Conservation (phyloP, 2,113 vertebrate genomes). For the Antechinus stuartii region DNA sequence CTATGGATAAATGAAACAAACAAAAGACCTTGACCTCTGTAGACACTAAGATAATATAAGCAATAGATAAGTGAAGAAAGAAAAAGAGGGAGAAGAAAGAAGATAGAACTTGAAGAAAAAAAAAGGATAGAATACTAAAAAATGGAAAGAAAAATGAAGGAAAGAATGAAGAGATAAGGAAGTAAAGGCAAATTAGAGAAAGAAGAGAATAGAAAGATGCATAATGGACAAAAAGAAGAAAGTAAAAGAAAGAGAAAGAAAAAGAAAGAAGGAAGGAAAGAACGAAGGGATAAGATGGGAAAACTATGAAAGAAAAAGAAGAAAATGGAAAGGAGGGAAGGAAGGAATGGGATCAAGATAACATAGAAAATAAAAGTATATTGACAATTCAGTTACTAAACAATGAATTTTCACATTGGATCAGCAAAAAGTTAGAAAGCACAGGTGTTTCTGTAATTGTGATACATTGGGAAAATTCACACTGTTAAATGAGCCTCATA, state of each 20-base stretch:
- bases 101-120: not conserved
- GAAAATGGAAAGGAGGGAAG: not conserved
- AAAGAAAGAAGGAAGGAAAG: too few species aligned
- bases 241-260: not conserved
- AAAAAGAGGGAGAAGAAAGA: not conserved
- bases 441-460: constrained; percentile 86
- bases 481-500: constrained; percentile 85
- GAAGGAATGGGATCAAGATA: not conserved
- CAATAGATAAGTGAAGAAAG: not conserved
- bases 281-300: not conserved
- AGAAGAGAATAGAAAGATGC: not conserved
- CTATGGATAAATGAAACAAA: constrained; percentile 10
- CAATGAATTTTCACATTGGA: constrained; percentile 81
- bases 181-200: not conserved
- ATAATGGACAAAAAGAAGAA: not conserved
- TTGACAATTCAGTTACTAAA: constrained; percentile 76
- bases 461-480: constrained; percentile 85
- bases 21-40: not conserved
- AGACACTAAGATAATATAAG: not conserved
- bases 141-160: not conserved
- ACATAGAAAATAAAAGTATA: constrained; percentile 67
- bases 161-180: not conserved
- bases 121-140: not conserved
- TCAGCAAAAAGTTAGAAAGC: constrained; percentile 84
- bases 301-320: not conserved